Conservation (phyloP, 2,888 invertebrate genomes). For the Ephialtes manifestator region DNA sequence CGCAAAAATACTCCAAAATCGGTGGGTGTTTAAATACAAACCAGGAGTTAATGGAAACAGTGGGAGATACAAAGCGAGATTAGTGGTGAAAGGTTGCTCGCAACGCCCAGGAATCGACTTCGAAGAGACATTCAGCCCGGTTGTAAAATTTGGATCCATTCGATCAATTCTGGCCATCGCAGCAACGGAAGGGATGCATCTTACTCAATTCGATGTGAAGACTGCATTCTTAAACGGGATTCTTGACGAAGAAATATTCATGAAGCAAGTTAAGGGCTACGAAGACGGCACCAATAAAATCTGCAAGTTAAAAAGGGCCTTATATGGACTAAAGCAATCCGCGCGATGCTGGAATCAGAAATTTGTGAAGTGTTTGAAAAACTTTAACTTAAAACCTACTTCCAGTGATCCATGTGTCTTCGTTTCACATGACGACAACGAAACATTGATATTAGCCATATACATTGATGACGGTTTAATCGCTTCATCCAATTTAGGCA, state of each 20-base stretch:
- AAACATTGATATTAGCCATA: too few species aligned
- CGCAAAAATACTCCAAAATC: conserved; percentile 28
- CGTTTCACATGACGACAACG: too few species aligned
- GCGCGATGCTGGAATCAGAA: conserved; percentile 78
- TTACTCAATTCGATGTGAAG: conserved; percentile 61
- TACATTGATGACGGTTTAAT: too few species aligned
- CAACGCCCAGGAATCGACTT: conserved; percentile 49
- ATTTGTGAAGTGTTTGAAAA: too few species aligned
- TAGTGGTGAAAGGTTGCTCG: conserved; percentile 43
- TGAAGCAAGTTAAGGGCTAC: conserved; percentile 69
- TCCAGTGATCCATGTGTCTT: too few species aligned
- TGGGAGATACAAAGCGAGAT: conserved; percentile 27
- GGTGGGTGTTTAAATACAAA: conserved; percentile 50
- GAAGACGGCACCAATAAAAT: conserved; percentile 73
- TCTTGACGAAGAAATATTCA: conserved; percentile 66
- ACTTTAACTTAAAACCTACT: too few species aligned
- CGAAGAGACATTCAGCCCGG: conserved; percentile 49
- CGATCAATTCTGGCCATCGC: conserved; percentile 69
- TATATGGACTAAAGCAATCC: conserved; percentile 82
- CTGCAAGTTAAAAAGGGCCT: conserved; percentile 76
- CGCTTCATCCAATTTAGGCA: too few species aligned
- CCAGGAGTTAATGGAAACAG: conserved; percentile 53
- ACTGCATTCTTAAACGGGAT: conserved; percentile 65
- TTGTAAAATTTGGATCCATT: conserved; percentile 49
- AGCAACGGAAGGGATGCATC: conserved; percentile 57